Evolutionary conservation across 1,140 invertebrate genomes (phyloP).

Genomic region (Temnothorax longispinosus): DNA sequence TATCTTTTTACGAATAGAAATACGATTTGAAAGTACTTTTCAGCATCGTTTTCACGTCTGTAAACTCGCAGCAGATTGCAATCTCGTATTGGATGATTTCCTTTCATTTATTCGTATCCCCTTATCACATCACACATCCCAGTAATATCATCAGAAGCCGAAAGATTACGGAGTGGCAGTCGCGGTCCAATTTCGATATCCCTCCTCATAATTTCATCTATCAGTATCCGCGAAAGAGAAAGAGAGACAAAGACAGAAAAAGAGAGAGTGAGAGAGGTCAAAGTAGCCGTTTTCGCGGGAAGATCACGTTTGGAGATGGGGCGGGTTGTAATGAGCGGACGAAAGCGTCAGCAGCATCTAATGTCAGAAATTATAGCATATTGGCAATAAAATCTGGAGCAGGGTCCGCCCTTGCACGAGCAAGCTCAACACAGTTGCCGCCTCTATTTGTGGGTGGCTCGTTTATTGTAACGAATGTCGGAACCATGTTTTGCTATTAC

Average conservation of each 20-base stretch:
- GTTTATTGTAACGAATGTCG: constrained; percentile 84
- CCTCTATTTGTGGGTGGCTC: constrained; percentile 75
- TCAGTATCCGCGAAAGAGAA: constrained; percentile 81
- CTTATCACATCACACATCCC: constrained; percentile 49
- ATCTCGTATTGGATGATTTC: constrained; percentile 33
- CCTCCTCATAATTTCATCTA: constrained; percentile 83
- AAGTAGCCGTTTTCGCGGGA: constrained; percentile 72
- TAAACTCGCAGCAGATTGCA: constrained; percentile 29
- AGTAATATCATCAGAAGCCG: constrained; percentile 57
- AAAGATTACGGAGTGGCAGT: constrained; percentile 32
- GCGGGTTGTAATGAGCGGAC: constrained; percentile 83
- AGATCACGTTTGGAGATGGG: constrained; percentile 81
- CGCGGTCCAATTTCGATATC: constrained; percentile 68
- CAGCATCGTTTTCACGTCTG: neutral
- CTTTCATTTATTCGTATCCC: constrained; percentile 67
- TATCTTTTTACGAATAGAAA: neutral
- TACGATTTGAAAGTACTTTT: neutral
- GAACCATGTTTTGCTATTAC: constrained; percentile 82
- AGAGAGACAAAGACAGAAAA: neutral
- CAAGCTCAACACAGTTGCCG: constrained; percentile 77
- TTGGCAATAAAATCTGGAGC: constrained; percentile 85
- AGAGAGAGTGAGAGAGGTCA: constrained; percentile 31
- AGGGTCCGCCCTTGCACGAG: constrained; percentile 77
- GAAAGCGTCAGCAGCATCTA: constrained; percentile 86
- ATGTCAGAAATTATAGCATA: constrained; percentile 86